Evolutionary conservation across 2,797 vertebrate genomes (phyloP).

Genomic region (Chaetodon trifasciatus): DNA sequence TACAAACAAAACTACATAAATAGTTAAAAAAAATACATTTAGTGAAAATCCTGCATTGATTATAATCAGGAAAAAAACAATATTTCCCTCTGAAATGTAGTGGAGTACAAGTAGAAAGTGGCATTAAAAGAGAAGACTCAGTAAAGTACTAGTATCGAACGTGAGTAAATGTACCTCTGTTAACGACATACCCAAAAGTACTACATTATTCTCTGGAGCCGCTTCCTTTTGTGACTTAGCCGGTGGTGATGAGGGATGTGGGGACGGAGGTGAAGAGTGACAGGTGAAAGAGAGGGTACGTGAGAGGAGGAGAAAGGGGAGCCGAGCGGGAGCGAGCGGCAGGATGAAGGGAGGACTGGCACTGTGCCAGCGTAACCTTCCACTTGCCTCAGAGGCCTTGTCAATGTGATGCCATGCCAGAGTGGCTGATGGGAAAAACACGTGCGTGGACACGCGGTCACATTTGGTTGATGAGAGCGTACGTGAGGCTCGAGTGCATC

Average conservation of each 20-base stretch:
- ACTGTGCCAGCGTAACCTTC: conserved; percentile 30
- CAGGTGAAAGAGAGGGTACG: neutral
- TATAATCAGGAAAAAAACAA: neutral
- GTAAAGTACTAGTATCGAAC: neutral
- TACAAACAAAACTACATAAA: no score
- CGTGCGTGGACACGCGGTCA: conserved; percentile 16
- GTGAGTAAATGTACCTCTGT: neutral
- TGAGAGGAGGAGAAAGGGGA: neutral
- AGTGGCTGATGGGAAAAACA: conserved; percentile 53
- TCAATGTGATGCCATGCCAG: conserved; percentile 65
- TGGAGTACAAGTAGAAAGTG: neutral
- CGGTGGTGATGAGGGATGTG: neutral
- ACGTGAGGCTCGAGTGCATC: no score
- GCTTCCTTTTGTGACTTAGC: conserved; percentile 18
- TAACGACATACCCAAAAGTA: neutral
- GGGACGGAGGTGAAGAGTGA: neutral
- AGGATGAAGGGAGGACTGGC: conserved; percentile 38
- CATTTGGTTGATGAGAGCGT: neutral
- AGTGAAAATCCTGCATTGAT: neutral
- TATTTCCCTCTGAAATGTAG: no score
- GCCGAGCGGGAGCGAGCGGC: conserved; percentile 12
- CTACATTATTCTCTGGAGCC: neutral
- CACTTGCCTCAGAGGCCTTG: conserved; percentile 51
- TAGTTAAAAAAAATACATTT: neutral
- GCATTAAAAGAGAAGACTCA: neutral